Evolutionary conservation across 2,888 invertebrate species (phyloP), one percentile per base, ranked within the genome.

Genomic region (Drosophila testacea): DNA sequence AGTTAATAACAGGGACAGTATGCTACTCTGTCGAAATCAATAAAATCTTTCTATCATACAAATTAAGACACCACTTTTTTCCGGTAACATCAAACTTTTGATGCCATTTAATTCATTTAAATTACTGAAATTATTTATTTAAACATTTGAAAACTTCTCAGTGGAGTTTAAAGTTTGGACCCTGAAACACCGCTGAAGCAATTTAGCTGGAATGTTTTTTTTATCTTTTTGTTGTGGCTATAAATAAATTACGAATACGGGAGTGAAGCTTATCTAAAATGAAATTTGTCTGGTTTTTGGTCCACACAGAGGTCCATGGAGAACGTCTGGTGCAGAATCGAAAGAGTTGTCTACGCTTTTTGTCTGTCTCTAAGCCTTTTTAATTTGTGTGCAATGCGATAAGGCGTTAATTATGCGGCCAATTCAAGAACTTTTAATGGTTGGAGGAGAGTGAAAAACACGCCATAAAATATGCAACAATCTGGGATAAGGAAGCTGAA

Each of bases 351-450:
- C 52, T 54, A 50, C 27, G 48, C 50, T 57, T 57, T 63, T 70
- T 65, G 73, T 71, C 65, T 70, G 76, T 39, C 46, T 34, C 39
- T 77, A 57, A 80, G 81, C 59, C 79, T 72, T 68, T 83, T 89
- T 77, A 77, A 87, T 83, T 88, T 89, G 79, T 81, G 73, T 56
- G 68, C 79, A 75, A 42, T 71, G 70, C 60, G 89, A 89, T 89
- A 87, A 77, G 65, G 73, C 76, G 76, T 69, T 83, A 77, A 84
- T 84, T 89, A 87, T 78, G 59, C 67, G 41, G 62, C 51, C 34
- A 55, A 27, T 48, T 28, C 13, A 60, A 61, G 51, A 50, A 62
- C 47, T 64, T 56, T 55, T 57, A 38, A 38, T 28, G 42, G 55
- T 27, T n/a, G 32, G n/a, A 6, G 16, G 28, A 30, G 7, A 51